Base-by-base conservation (phyloP, 2,113 vertebrate genomes). In the Megaceryle maxima region DNA sequence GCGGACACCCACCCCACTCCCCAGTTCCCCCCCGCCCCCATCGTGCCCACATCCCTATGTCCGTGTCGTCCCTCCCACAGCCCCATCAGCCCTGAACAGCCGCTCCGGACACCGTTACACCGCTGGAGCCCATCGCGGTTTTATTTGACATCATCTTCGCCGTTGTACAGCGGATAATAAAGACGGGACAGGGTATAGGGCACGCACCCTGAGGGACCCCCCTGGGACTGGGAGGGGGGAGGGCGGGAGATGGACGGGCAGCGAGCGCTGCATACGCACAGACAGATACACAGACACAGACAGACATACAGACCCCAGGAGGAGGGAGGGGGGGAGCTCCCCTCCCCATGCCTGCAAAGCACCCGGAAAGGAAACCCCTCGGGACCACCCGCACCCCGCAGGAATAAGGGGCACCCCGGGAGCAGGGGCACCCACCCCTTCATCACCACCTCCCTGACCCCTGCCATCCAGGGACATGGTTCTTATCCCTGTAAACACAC, bases 91-190 rank as follows among this genome's bases (percentile, higher is more conserved):
- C 53, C 48, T 50, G 48, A 8, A 50, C 25, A 50, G 51, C 8
- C 3, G 2, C 22, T 44, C 51, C 2, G 1, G n/a, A 72, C 77
- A 21, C 15, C 1, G 59, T 28, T n/a, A 48, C 64, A 50, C 20
- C 8, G 0, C 77, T 62, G 87, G 51, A 74, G 87, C 87, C 87
- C 83, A 72, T 63, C n/a, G 10, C 0, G 48, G 17, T 83, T 97
- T 97, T 97, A 97, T 97, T 97, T 77, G 78, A 63, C 83, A 50
- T 79, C 79, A 7, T 78, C 0, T 5, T 50, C 53, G 41, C 48
- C 1, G 0, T 80, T 76, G 63, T 73, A 89, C 68, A 87, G 73
- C 15, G 8, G 46, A 70, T 84, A 96, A 96, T 96, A 96, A 96
- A 96, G 74, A 94, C 3, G 43, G 78, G 82, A 88, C 50, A 82